A percentile compares a stretch with the other conserved stretches of the same genome.
phyloP scores from a whole-genome alignment of 2,113 vertebrate genomes.

The Hystrix cristata region DNA sequence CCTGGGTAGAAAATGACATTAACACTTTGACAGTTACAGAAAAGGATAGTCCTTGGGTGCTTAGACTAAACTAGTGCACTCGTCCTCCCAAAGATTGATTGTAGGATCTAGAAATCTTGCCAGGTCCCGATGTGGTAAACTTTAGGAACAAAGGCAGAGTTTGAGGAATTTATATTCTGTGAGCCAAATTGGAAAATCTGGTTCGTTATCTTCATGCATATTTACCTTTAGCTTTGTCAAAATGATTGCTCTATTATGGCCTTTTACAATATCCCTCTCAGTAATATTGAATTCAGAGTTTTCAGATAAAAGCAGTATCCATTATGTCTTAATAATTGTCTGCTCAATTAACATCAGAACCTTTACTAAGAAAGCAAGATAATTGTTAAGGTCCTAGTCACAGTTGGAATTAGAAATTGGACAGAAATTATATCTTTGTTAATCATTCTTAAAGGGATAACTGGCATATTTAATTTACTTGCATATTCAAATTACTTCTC shows the following conservation, averaged over 20 bases:
- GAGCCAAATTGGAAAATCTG: conserved; percentile 32
- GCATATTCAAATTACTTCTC: background rate
- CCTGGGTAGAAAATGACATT: background rate
- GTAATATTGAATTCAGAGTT: background rate
- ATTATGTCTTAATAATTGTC: background rate
- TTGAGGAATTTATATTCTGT: background rate
- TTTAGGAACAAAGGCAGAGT: background rate
- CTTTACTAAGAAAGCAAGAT: conserved; percentile 15
- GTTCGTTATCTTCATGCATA: background rate
- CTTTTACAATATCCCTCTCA: background rate
- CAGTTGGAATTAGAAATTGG: conserved; percentile 33
- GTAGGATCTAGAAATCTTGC: background rate
- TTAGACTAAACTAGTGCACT: background rate
- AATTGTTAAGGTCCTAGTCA: background rate
- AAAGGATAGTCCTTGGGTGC: background rate
- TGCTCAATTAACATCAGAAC: background rate
- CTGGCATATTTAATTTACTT: conserved; percentile 28
- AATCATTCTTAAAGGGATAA: conserved; percentile 52
- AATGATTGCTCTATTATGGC: background rate
- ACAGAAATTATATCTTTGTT: conserved; percentile 39
- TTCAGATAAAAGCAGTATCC: background rate
- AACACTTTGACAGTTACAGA: background rate
- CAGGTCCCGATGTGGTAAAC: background rate
- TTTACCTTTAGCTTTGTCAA: conserved; percentile 41
- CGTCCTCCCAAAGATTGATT: background rate